A percentile compares a stretch with the other conserved stretches of the same genome.
These are phyloP conservation scores for Catamblyrhynchus diadema DNA, from an alignment of 2,797 vertebrate species.

Conservation along the genomic window DNA sequence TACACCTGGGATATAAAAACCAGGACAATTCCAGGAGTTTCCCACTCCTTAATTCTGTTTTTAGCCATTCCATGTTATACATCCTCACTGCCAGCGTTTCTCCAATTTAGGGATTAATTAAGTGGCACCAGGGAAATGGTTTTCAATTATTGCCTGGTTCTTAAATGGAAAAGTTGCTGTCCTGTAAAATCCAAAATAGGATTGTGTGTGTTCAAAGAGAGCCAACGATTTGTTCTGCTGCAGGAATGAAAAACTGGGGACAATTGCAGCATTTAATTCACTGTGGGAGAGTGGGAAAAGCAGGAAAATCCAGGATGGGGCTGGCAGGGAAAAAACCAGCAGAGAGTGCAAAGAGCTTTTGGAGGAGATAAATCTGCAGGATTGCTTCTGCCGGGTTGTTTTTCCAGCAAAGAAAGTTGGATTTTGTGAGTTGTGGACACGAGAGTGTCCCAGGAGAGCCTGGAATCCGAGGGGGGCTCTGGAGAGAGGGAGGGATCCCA, in stretches of 20 bases:
- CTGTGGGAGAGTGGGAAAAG: not conserved
- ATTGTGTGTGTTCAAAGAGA: not conserved
- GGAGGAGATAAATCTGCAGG: not conserved
- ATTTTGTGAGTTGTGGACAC: rapidly evolving
- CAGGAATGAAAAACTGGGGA: not conserved
- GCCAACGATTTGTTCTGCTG: not conserved
- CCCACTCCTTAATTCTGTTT: not conserved
- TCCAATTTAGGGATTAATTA: not conserved
- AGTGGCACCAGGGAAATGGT: not conserved
- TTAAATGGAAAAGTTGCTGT: not conserved
- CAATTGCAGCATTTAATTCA: not conserved
- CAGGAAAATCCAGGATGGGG: not conserved
- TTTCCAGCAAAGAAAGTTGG: not conserved
- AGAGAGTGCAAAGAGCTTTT: not conserved
- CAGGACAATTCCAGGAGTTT: not conserved
- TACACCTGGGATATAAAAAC: not conserved
- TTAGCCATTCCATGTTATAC: not conserved
- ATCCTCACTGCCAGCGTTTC: not conserved
- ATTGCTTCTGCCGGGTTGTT: not conserved
- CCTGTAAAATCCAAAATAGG: not conserved
- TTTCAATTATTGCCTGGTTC: not conserved
- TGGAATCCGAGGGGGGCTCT: not conserved
- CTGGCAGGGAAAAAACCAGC: not conserved
- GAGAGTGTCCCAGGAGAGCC: not conserved
- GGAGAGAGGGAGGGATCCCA: not conserved